A percentile compares a stretch with the other conserved stretches of the same genome.
phyloP scores from a whole-genome alignment of 2,888 invertebrate species.

The Lasioglossum oenotherae region DNA sequence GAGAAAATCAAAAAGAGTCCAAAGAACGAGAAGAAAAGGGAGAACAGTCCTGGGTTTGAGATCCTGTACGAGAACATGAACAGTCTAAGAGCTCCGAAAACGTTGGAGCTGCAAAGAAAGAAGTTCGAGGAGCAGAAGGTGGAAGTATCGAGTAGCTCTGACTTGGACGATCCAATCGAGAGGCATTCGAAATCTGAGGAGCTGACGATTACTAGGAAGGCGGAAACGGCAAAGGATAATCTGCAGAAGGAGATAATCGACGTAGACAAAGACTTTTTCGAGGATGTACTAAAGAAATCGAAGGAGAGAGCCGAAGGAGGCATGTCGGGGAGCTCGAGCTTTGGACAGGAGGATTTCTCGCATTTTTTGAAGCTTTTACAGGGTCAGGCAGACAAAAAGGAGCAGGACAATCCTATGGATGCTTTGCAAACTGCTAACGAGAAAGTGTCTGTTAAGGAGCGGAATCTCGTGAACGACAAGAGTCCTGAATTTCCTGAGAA shows the following conservation, averaged over 20 bases:
- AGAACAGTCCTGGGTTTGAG: constrained; percentile 73
- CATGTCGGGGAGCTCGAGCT: constrained; percentile 80
- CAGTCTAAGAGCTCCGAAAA: constrained; percentile 70
- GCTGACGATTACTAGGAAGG: constrained; percentile 67
- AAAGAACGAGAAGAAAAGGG: constrained; percentile 72
- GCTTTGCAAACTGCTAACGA: constrained; percentile 57
- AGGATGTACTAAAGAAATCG: constrained; percentile 76
- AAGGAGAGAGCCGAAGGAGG: constrained; percentile 78
- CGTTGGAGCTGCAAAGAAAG: constrained; percentile 76
- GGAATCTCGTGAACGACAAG: constrained; percentile 65
- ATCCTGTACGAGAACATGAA: constrained; percentile 74
- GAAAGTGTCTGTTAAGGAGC: constrained; percentile 32
- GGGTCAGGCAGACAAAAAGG: constrained; percentile 74
- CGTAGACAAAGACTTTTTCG: constrained; percentile 82
- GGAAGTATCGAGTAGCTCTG: constrained; percentile 80
- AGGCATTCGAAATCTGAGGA: constrained; percentile 79
- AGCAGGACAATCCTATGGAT: constrained; percentile 61
- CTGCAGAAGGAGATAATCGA: constrained; percentile 81
- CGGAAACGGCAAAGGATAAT: constrained; percentile 76
- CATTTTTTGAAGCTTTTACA: constrained; percentile 80
- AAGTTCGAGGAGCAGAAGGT: constrained; percentile 80
- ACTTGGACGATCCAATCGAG: constrained; percentile 81
- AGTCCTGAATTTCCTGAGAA: constrained; percentile 81
- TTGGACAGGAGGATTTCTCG: constrained; percentile 82
- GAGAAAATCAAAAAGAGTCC: constrained; percentile 77